Conservation (phyloP, 2,113 vertebrate species). For the Gambusia affinis region DNA sequence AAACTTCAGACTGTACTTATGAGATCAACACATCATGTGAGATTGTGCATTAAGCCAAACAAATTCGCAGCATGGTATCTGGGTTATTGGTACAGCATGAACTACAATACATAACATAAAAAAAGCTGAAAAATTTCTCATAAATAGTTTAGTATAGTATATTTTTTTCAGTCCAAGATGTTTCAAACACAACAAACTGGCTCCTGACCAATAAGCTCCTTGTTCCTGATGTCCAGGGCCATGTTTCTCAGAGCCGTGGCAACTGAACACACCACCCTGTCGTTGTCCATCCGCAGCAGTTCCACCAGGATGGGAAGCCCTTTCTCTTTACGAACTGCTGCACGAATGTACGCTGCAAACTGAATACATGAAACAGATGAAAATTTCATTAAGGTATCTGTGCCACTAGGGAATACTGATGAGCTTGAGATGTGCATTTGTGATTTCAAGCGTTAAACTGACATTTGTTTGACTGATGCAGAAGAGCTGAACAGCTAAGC, state of each 20-base stretch:
- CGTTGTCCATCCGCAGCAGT: slow-evolving; percentile 96
- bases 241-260: slow-evolving; percentile 97
- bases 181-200: neutral
- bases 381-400: slow-evolving; percentile 10
- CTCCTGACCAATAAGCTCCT: slow-evolving; percentile 93
- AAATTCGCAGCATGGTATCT: neutral
- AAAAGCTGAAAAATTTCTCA: neutral
- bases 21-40: neutral
- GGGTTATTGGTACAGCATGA: neutral
- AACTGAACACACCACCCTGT: slow-evolving; percentile 95
- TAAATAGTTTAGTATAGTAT: neutral
- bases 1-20: neutral
- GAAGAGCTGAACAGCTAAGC: slow-evolving; percentile 32
- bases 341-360: slow-evolving; percentile 97
- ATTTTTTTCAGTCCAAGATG: neutral
- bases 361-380: slow-evolving; percentile 56
- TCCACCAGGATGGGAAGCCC: slow-evolving; percentile 98
- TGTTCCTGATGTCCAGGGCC: slow-evolving; percentile 96
- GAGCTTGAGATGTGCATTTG: neutral
- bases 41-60: neutral
- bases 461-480: slow-evolving; percentile 9
- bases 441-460: slow-evolving; percentile 28
- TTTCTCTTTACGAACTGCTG: slow-evolving; percentile 96
- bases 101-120: neutral
- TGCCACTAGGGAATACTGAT: neutral